phyloP scores from a whole-genome alignment of 1,140 invertebrate species.

The Pachypsylla venusta region DNA sequence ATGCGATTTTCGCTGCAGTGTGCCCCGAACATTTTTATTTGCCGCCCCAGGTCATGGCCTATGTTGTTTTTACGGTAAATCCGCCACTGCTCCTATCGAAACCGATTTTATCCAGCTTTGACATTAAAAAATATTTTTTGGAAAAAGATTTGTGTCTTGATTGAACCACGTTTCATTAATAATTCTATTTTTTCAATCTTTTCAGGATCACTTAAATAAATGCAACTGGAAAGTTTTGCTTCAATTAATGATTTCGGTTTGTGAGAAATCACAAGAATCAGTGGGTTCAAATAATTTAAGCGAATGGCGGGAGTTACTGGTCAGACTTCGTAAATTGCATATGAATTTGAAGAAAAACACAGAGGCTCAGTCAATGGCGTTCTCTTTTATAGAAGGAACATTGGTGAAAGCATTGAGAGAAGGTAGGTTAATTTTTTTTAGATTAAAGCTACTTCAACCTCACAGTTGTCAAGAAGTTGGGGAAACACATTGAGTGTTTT shows the following conservation, averaged over 20 bases:
- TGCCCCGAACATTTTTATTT: too few species aligned
- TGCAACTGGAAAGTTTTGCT: slow-evolving; percentile 56
- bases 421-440: slow-evolving; percentile 32
- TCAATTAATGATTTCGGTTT: slow-evolving; percentile 53
- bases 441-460: slow-evolving; percentile 1
- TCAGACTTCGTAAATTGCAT: slow-evolving; percentile 52
- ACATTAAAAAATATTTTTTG: too few species aligned
- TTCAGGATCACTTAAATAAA: slow-evolving; percentile 47
- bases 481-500: too few species aligned
- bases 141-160: too few species aligned
- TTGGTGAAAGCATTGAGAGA: slow-evolving; percentile 77
- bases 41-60: too few species aligned
- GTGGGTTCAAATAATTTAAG: slow-evolving; percentile 10
- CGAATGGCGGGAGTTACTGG: slow-evolving; percentile 40
- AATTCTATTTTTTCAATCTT: too few species aligned
- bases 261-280: background rate
- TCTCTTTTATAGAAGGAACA: slow-evolving; percentile 85
- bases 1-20: too few species aligned
- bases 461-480: too few species aligned
- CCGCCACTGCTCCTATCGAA: too few species aligned
- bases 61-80: too few species aligned
- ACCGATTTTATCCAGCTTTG: too few species aligned
- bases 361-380: slow-evolving; percentile 53
- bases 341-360: slow-evolving; percentile 40
- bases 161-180: too few species aligned